A percentile compares a stretch with the other conserved stretches of the same genome.
These are phyloP conservation scores for Ladona fulva DNA, from an alignment of 1,140 invertebrate species.

Conservation along the genomic window DNA sequence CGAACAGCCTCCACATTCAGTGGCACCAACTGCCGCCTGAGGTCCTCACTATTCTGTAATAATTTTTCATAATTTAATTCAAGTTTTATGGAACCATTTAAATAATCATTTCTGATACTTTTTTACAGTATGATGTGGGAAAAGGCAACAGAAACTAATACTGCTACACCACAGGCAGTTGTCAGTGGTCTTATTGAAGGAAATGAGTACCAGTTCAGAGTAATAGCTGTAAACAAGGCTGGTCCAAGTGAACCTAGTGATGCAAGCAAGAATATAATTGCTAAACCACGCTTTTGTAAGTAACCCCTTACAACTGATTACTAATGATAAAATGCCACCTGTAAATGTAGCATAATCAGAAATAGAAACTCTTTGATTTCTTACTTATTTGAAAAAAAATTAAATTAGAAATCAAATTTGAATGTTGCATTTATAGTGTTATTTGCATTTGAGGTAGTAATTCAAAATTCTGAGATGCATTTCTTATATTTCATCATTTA, in stretches of 20 bases:
- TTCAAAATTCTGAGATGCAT: constrained; percentile 17
- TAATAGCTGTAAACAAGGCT: constrained; percentile 91
- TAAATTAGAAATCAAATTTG: no score
- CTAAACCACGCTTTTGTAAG: constrained; percentile 80
- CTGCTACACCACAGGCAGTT: constrained; percentile 56
- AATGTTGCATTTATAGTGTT: no score
- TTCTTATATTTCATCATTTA: constrained; percentile 33
- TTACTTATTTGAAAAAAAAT: no score
- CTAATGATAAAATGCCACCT: neutral
- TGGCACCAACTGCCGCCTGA: no score
- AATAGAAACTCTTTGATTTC: no score
- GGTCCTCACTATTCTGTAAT: no score
- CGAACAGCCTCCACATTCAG: no score
- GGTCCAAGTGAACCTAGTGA: constrained; percentile 83
- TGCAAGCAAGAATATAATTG: constrained; percentile 76
- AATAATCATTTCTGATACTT: constrained; percentile 4
- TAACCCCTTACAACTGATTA: constrained; percentile 22
- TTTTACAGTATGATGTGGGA: constrained; percentile 71
- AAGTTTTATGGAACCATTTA: no score
- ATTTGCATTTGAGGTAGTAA: no score
- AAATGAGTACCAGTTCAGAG: constrained; percentile 97
- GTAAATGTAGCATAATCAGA: no score
- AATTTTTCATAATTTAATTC: no score
- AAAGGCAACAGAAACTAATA: constrained; percentile 73
- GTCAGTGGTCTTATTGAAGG: constrained; percentile 88